A percentile compares a stretch with the other conserved stretches of the same genome.
Evolutionary conservation across 2,888 invertebrate species (phyloP).

Genomic region (Sinhomidia bicolor): DNA sequence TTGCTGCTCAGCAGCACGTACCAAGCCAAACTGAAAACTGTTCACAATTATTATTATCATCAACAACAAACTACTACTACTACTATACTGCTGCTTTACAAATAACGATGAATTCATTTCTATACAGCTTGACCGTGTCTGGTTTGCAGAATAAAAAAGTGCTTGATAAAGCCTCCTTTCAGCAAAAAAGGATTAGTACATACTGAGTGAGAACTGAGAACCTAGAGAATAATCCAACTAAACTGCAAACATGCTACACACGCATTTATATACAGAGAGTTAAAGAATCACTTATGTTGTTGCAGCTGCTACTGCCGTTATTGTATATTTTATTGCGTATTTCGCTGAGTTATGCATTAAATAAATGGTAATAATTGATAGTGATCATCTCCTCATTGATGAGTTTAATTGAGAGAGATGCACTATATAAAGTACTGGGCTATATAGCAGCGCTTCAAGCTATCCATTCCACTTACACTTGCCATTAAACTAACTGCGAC

Average conservation of each 20-base stretch:
- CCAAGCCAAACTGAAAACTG: background rate
- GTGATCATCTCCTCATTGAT: conserved; percentile 26
- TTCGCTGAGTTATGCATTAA: conserved; percentile 14
- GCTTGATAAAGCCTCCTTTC: conserved; percentile 1
- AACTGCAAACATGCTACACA: background rate
- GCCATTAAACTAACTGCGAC: background rate
- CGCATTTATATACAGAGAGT: background rate
- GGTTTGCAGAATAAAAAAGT: conserved; percentile 9
- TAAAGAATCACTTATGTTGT: background rate
- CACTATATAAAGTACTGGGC: too few relatives aligned
- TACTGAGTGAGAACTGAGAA: too few relatives aligned
- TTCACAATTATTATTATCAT: conserved; percentile 15
- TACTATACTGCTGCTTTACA: conserved; percentile 11
- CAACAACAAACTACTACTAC: too few relatives aligned
- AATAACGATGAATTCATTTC: conserved; percentile 14
- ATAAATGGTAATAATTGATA: conserved; percentile 30
- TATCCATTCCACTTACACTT: background rate
- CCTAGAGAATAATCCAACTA: background rate
- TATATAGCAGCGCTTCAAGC: background rate
- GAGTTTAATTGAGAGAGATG: conserved; percentile 5
- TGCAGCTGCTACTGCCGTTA: background rate
- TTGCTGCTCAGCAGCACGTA: conserved; percentile 30
- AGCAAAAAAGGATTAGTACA: background rate
- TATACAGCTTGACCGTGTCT: background rate
- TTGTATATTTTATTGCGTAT: conserved; percentile 1